Evolutionary conservation across 2,888 invertebrate genomes (phyloP).

Genomic region (Dioctria linearis): DNA sequence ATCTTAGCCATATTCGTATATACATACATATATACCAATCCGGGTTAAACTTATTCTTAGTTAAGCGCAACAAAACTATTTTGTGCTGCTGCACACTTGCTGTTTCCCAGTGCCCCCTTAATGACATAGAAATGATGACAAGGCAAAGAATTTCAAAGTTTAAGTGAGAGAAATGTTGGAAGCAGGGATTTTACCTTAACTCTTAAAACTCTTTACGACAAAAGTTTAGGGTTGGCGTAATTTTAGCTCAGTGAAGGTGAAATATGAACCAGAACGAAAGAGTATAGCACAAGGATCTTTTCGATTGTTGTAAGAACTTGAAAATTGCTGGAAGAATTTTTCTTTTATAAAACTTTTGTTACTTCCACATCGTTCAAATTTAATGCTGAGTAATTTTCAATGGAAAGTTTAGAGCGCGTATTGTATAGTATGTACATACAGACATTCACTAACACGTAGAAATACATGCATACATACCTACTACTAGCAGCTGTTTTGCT

Average conservation of each 20-base stretch:
- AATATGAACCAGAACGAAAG: slow-evolving; percentile 5
- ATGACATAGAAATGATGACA: not conserved
- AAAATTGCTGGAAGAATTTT: not conserved
- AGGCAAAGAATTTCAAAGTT: slow-evolving; percentile 10
- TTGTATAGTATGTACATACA: too few relatives aligned
- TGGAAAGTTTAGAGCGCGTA: too few relatives aligned
- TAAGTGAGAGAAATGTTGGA: slow-evolving; percentile 5
- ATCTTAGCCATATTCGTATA: too few relatives aligned
- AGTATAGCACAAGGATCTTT: not conserved
- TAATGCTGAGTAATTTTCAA: not conserved
- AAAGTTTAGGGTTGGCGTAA: slow-evolving; percentile 5
- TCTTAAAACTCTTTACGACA: slow-evolving; percentile 5
- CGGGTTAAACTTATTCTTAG: too few relatives aligned
- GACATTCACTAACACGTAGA: too few relatives aligned
- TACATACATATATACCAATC: too few relatives aligned
- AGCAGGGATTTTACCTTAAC: slow-evolving; percentile 7
- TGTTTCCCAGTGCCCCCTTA: not conserved
- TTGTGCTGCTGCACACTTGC: not conserved
- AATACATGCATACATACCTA: too few relatives aligned
- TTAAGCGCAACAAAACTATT: not conserved
- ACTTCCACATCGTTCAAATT: not conserved
- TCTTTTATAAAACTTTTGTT: not conserved
- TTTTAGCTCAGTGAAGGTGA: slow-evolving; percentile 3
- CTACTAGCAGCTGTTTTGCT: too few relatives aligned
- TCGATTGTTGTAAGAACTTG: slow-evolving; percentile 9